Evolutionary conservation across 2,113 vertebrate genomes (phyloP), one percentile per base, ranked within the genome.

Genomic region (Phrynosoma blainvillii): DNA sequence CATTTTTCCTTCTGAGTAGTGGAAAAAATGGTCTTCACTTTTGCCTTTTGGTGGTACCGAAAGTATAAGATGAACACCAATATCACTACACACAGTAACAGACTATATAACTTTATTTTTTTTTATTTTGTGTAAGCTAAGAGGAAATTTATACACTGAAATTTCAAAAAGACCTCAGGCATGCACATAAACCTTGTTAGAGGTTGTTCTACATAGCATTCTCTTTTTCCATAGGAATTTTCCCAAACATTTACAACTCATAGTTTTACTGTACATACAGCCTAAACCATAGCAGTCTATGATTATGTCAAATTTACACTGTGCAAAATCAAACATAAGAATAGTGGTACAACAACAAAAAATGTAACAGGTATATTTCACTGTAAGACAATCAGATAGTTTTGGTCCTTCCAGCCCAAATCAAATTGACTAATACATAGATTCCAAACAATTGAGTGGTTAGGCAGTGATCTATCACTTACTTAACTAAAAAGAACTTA

Each of bases 101-200:
- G 90, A 87, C 89, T 93, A 84, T 71, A 4, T 91, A 97, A 97
- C 96, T 98, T 98, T 99, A 99, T 98, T 98, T 98, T 98, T 96
- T 98, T 98, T 99, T 98, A 99, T 99, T 98, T 97, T 97, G 97
- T 98, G 97, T 98, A 98, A 98, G 98, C 98, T 98, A 99, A 98
- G 98, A 98, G 98, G 97, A 98, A 98, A 98, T 98, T 98, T 98
- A 98, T 98, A 99, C 98, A 98, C 96, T 97, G 96, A 96, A 97
- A 98, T 98, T 97, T 98, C 95, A 97, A 96, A 88, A 98, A 98
- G 98, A 98, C 97, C 96, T 98, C 95, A 95, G 97, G 97, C 98
- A 98, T 99, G 98, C 98, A 97, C 94, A 92, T 96, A 95, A 96
- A 98, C 97, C 97, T 97, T 97, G 97, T 97, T 95, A 97, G 97